A percentile compares a stretch with the other conserved stretches of the same genome.
Conservation (phyloP, 2,113 vertebrate species). For the Columba janthina region DNA sequence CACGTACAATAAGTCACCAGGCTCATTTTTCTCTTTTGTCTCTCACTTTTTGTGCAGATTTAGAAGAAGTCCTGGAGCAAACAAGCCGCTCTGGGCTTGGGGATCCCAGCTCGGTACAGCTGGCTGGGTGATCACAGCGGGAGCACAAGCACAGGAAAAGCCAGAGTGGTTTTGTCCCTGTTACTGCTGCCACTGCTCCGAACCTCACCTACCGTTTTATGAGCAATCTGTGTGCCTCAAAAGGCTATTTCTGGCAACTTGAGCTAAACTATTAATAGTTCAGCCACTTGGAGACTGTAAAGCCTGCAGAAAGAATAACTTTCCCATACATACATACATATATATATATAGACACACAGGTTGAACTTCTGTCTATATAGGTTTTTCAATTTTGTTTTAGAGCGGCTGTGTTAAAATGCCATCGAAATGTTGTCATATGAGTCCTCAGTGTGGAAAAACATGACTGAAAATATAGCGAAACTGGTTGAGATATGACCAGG, state of each 20-base stretch:
- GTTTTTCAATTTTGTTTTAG: neutral
- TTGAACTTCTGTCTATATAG: rapidly evolving
- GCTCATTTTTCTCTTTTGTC: neutral
- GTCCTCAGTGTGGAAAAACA: neutral
- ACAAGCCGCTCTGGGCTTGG: neutral
- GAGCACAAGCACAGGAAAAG: neutral
- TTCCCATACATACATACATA: neutral
- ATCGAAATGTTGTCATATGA: rapidly evolving
- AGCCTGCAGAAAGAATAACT: neutral
- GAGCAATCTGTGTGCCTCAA: neutral
- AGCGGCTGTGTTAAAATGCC: neutral
- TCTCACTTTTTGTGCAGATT: neutral
- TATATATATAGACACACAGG: neutral
- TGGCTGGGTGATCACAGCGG: neutral
- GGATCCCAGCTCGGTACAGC: neutral
- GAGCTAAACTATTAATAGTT: neutral
- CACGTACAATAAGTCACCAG: neutral
- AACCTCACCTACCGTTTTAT: neutral
- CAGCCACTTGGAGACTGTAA: neutral
- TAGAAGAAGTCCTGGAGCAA: neutral
- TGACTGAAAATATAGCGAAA: neutral
- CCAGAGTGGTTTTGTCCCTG: neutral
- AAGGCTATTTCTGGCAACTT: neutral
- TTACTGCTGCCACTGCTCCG: neutral
- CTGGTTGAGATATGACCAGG: neutral